phyloP scores from a whole-genome alignment of 2,888 invertebrate genomes.

The Philhelius pedissequus region DNA sequence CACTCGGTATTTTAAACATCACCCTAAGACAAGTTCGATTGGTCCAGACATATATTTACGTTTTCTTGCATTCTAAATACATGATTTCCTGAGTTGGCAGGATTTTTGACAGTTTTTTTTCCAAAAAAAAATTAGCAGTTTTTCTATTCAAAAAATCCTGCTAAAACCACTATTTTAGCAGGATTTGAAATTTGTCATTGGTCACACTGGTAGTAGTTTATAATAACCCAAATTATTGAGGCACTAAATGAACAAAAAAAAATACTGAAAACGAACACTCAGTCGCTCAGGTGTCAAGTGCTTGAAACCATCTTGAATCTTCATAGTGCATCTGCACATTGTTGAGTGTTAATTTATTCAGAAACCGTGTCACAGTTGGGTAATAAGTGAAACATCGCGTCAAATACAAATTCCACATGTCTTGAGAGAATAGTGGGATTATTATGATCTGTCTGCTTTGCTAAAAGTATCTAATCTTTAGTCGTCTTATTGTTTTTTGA shows the following conservation, averaged over 20 bases:
- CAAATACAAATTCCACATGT: slow-evolving; percentile 19
- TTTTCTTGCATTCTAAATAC: no score
- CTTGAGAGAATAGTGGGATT: slow-evolving; percentile 35
- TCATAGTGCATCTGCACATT: slow-evolving; percentile 11
- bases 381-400: slow-evolving; percentile 37
- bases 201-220: background rate
- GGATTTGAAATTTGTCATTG: no score
- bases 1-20: no score
- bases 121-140: no score
- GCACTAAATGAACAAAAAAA: background rate
- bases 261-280: background rate
- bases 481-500: slow-evolving; percentile 5
- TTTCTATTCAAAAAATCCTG: no score
- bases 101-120: no score
- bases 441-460: slow-evolving; percentile 9
- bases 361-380: slow-evolving; percentile 47
- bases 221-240: background rate
- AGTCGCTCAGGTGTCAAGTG: slow-evolving; percentile 59
- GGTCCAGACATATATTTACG: no score
- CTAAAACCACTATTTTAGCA: no score
- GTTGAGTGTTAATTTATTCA: slow-evolving; percentile 63
- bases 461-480: slow-evolving; percentile 38
- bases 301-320: slow-evolving; percentile 24
- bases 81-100: no score
- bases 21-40: no score